phyloP scores from a whole-genome alignment of 2,797 vertebrate genomes.

The Sternarchorhynchus goeldii region DNA sequence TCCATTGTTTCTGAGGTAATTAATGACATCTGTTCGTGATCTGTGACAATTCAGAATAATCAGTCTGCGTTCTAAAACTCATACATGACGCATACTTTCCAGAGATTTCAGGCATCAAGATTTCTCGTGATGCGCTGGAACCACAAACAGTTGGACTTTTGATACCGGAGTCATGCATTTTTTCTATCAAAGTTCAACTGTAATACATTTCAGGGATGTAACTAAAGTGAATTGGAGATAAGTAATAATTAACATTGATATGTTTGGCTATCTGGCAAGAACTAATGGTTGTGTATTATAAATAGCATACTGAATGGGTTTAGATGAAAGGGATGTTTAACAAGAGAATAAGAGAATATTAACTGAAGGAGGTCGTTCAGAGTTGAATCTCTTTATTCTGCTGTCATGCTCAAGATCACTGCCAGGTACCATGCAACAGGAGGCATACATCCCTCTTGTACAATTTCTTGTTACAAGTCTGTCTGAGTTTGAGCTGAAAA shows the following conservation, averaged over 20 bases:
- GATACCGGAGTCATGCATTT: not conserved
- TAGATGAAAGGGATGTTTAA: not conserved
- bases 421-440: too few species aligned
- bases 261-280: not conserved
- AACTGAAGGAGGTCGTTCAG: not conserved
- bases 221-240: too few species aligned
- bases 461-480: not conserved
- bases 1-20: too few species aligned
- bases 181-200: slow-evolving; percentile 21
- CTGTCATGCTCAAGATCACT: not conserved
- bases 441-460: not conserved
- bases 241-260: not conserved
- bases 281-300: not conserved
- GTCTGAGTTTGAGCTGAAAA: not conserved
- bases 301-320: not conserved
- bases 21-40: too few species aligned
- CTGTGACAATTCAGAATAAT: too few species aligned
- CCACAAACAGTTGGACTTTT: not conserved
- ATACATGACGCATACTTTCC: too few species aligned
- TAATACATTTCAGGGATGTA: not conserved
- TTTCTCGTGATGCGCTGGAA: not conserved
- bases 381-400: not conserved
- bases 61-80: too few species aligned
- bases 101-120: not conserved
- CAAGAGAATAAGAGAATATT: not conserved